Evolutionary conservation across 2,113 vertebrate species (phyloP), one percentile per base, ranked within the genome.

Genomic region (Crotalus tigris): DNA sequence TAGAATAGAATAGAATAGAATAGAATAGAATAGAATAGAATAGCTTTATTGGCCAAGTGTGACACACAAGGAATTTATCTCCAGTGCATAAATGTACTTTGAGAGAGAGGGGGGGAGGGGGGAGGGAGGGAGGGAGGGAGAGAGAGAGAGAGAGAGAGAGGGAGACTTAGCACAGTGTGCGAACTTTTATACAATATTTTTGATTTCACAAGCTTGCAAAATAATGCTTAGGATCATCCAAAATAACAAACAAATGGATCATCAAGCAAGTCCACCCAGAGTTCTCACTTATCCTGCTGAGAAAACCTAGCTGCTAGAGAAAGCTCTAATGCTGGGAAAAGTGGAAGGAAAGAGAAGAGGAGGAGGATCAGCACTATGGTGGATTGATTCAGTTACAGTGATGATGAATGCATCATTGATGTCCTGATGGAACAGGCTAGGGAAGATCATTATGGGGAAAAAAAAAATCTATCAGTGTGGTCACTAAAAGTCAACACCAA

Each of bases 91-190:
- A 29, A 3, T 64, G 59, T 64, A 64, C 3, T 11, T 64, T 46
- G 17, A 57, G 17, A 57, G 55, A 23, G 26, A 61, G 44, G 3
- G 2, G 9, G 0, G 9, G 0, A 0, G 7, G 8, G 9, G 58
- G 19, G 55, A 7, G 26, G 26, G 59, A 0, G 9, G 0, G 9
- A 2, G 1, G 7, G 8, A 24, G 58, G 23, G 57, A 0, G 6
- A 23, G 57, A 0, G 57, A 58, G 57, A 58, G 57, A 58, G 54
- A 57, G 17, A 55, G 57, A 21, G 57, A 58, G 57, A 59, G 8
- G 5, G 17, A 57, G 55, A 23, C 39, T 39, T 39, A 39, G 39
- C 39, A 39, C 29, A 69, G 4, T n/a, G 61, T 69, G 61, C 61
- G 15, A 69, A 69, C 61, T n/a, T n/a, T n/a, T 69, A n/a, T n/a